phyloP scores from a whole-genome alignment of 2,113 vertebrate species.

The Hypanus sabinus region DNA sequence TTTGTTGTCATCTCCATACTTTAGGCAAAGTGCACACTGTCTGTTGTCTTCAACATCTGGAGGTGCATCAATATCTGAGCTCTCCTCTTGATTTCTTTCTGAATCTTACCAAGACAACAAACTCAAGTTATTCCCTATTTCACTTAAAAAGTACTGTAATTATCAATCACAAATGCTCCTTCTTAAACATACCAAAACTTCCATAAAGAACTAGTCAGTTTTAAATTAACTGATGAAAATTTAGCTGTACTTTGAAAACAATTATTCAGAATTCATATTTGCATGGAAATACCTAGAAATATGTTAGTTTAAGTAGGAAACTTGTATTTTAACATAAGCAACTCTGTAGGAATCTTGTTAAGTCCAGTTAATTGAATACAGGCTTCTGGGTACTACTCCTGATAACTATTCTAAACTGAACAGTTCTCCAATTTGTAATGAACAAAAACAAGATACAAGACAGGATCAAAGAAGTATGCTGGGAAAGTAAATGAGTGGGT shows the following conservation, averaged over 20 bases:
- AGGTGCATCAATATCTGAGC: conserved; percentile 73
- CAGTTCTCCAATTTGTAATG: no score
- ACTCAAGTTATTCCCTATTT: not conserved
- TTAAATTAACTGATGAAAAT: not conserved
- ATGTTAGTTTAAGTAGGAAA: no score
- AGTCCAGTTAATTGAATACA: no score
- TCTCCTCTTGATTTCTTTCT: conserved; percentile 73
- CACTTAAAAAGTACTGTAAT: not conserved
- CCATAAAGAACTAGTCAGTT: no score
- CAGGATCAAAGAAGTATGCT: no score
- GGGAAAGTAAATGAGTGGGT: no score
- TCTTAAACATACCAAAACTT: not conserved
- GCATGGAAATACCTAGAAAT: no score
- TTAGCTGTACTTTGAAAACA: not conserved
- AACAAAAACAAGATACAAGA: no score
- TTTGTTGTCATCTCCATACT: conserved; percentile 89
- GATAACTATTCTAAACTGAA: no score
- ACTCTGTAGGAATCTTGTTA: no score
- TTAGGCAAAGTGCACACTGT: conserved; percentile 81
- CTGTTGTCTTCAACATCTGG: conserved; percentile 81
- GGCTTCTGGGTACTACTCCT: no score
- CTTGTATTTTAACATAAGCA: no score
- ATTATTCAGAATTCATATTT: not conserved
- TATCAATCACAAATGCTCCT: not conserved
- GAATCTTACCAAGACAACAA: conserved; percentile 48